Percentiles rank a stretch among this genome's conserved stretches.
phyloP scores from a whole-genome alignment of 2,888 invertebrate genomes.

The Nipponacmea schrenckii region DNA sequence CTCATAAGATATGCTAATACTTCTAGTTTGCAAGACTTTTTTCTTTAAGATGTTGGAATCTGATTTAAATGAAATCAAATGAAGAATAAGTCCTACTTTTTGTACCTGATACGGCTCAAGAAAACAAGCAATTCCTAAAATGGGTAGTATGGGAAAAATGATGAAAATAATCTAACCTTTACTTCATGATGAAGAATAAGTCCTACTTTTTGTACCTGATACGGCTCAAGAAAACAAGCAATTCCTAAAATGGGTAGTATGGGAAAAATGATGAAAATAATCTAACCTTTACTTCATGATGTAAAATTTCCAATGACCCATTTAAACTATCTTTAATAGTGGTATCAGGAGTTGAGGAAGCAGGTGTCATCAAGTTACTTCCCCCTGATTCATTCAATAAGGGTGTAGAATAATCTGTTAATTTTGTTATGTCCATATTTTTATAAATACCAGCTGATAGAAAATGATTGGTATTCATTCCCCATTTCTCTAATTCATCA shows the following conservation, averaged over 20 bases:
- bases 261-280: no score
- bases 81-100: no score
- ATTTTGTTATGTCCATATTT: slow-evolving; percentile 27
- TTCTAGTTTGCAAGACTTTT: no score
- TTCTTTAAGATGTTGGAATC: no score
- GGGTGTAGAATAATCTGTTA: slow-evolving; percentile 29
- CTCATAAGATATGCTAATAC: no score
- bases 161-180: slow-evolving; percentile 19
- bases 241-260: no score
- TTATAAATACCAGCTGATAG: slow-evolving; percentile 35
- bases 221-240: no score
- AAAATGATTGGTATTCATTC: slow-evolving; percentile 37
- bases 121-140: no score
- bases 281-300: slow-evolving; percentile 29
- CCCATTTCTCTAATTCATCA: slow-evolving; percentile 36
- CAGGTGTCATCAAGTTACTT: slow-evolving; percentile 21
- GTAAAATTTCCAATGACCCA: slow-evolving; percentile 34
- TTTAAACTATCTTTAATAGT: slow-evolving; percentile 35
- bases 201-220: no score
- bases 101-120: no score
- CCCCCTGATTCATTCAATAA: slow-evolving; percentile 33
- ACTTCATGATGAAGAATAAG: slow-evolving; percentile 18
- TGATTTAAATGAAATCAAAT: no score
- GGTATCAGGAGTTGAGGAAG: slow-evolving; percentile 28
- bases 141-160: no score